Evolutionary conservation across 2,113 vertebrate genomes (phyloP).

Genomic region (Lutjanus erythropterus): DNA sequence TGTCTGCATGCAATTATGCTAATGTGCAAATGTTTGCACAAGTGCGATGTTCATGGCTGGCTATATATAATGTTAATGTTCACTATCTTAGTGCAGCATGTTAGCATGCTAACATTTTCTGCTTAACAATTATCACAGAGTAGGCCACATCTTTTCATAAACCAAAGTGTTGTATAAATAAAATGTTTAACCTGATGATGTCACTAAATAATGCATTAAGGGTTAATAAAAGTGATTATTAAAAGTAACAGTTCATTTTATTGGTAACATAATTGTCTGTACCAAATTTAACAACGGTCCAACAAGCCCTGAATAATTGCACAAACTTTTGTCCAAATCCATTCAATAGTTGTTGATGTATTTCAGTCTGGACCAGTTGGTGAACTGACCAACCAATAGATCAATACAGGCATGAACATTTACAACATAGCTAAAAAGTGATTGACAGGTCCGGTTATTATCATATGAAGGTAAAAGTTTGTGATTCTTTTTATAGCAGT

Average conservation of each 20-base stretch:
- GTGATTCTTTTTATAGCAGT: conserved; percentile 5
- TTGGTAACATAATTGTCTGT: too few species aligned
- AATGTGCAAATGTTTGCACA: not conserved
- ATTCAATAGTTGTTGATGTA: not conserved
- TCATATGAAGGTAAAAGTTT: conserved; percentile 22
- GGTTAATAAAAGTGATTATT: not conserved
- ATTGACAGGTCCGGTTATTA: not conserved
- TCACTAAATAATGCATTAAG: not conserved
- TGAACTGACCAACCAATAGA: not conserved
- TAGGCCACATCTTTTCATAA: not conserved
- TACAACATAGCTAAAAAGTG: not conserved
- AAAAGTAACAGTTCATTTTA: too few species aligned
- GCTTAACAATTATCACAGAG: not conserved
- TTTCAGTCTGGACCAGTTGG: not conserved
- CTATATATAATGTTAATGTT: not conserved
- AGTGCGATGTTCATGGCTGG: not conserved
- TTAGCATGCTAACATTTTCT: not conserved
- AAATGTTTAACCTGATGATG: not conserved
- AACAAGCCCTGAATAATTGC: too few species aligned
- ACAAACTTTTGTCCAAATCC: not conserved
- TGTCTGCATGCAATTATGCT: not conserved
- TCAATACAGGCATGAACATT: accelerated
- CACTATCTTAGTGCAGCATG: not conserved
- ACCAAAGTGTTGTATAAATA: not conserved
- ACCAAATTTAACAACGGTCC: too few species aligned